These are phyloP conservation scores for Typhlichthys subterraneus DNA, from an alignment of 2,797 vertebrate species.

Conservation along the genomic window DNA sequence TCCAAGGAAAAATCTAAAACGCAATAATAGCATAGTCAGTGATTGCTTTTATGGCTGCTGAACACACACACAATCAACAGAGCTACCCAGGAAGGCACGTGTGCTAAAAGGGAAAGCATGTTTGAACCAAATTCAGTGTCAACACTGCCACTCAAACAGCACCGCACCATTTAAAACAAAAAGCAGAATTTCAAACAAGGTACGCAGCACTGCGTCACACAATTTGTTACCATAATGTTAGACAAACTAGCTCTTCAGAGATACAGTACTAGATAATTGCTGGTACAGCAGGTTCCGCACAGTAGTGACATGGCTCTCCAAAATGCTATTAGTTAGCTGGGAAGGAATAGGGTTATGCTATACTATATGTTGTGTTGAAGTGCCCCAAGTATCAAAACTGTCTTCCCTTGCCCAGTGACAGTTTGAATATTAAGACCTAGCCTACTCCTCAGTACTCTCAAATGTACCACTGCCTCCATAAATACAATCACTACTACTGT, in stretches of 20 bases:
- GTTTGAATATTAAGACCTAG: slow-evolving; percentile 15
- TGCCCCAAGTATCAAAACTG: slow-evolving; percentile 48
- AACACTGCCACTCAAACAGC: no score
- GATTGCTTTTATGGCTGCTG: no score
- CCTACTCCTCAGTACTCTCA: slow-evolving; percentile 15
- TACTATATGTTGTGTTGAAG: slow-evolving; percentile 37
- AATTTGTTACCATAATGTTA: neutral
- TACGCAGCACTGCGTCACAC: slow-evolving; percentile 17
- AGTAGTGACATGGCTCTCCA: slow-evolving; percentile 13
- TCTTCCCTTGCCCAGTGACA: slow-evolving; percentile 29
- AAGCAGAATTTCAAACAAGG: slow-evolving; percentile 38
- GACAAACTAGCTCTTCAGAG: slow-evolving; percentile 14
- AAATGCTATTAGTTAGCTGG: slow-evolving; percentile 5
- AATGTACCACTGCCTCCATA: slow-evolving; percentile 28
- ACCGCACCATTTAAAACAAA: neutral
- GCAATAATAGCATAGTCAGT: no score
- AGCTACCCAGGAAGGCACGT: no score
- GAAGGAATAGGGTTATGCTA: slow-evolving; percentile 20
- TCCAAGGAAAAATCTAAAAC: no score
- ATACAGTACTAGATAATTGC: slow-evolving; percentile 9
- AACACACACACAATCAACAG: no score
- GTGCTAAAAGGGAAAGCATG: no score
- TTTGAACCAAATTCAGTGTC: no score
- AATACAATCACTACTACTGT: slow-evolving; percentile 1
- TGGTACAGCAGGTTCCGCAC: no score